A percentile compares a stretch with the other conserved stretches of the same genome.
phyloP scores from a whole-genome alignment of 2,888 invertebrate species.

The Macrophya annulata region DNA sequence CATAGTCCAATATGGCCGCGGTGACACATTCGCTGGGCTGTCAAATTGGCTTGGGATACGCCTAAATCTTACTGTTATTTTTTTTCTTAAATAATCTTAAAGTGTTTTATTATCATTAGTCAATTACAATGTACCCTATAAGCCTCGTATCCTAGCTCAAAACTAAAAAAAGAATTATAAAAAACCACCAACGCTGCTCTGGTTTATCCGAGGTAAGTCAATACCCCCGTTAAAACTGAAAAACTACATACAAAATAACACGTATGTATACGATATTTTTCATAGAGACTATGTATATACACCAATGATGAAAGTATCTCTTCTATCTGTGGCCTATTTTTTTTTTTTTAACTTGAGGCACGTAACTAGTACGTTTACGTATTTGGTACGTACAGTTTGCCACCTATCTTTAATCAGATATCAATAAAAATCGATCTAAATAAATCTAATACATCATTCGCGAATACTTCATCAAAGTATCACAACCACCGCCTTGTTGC shows the following conservation, averaged over 20 bases:
- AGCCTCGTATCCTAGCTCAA: background rate
- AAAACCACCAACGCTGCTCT: background rate
- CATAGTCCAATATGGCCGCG: conserved; percentile 71
- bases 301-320: conserved; percentile 18
- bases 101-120: background rate
- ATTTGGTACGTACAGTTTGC: conserved; percentile 44
- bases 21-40: conserved; percentile 69
- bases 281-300: conserved; percentile 2
- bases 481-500: background rate
- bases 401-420: background rate
- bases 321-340: conserved; percentile 52
- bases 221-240: background rate
- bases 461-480: background rate
- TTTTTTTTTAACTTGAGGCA: background rate
- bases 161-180: too few species aligned
- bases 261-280: conserved; percentile 30
- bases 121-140: background rate
- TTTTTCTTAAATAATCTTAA: background rate
- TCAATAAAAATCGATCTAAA: background rate
- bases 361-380: conserved; percentile 49
- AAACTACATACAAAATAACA: conserved; percentile 22
- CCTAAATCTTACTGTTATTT: conserved; percentile 66
- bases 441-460: background rate
- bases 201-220: conserved; percentile 35
- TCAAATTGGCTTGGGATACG: conserved; percentile 73